Evolutionary conservation across 2,888 invertebrate species (phyloP).

Genomic region (Rhynchonema sp.): DNA sequence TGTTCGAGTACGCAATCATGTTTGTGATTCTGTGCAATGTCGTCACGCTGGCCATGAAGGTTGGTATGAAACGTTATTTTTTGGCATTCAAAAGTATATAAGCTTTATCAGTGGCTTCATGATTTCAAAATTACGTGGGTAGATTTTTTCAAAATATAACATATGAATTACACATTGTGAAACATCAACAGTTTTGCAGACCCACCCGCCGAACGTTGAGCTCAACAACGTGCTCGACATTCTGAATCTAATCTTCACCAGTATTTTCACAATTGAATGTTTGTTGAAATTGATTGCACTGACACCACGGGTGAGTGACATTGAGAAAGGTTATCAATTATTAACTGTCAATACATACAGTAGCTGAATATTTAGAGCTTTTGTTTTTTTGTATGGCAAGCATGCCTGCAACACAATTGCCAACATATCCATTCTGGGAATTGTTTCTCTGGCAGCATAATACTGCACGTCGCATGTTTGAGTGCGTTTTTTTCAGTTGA

Average conservation of each 20-base stretch:
- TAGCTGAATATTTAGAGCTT: too few species aligned
- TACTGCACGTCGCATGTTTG: too few species aligned
- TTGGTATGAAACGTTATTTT: too few species aligned
- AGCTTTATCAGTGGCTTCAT: background rate
- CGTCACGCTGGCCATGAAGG: slow-evolving; percentile 78
- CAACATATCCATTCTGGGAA: too few species aligned
- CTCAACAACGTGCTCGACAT: slow-evolving; percentile 54
- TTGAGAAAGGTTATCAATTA: too few species aligned
- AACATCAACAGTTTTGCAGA: slow-evolving; percentile 5
- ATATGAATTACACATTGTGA: background rate
- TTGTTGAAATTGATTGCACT: slow-evolving; percentile 93
- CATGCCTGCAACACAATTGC: too few species aligned
- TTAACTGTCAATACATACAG: too few species aligned
- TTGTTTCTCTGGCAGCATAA: too few species aligned
- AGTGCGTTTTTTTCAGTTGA: too few species aligned
- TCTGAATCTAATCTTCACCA: slow-evolving; percentile 92
- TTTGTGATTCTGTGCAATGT: slow-evolving; percentile 89
- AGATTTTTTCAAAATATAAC: background rate
- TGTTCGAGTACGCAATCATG: slow-evolving; percentile 92
- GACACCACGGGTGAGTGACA: slow-evolving; percentile 67
- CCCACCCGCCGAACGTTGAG: slow-evolving; percentile 5
- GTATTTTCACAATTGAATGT: slow-evolving; percentile 90
- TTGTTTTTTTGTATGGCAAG: too few species aligned
- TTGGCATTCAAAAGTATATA: too few species aligned
- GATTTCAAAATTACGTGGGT: slow-evolving; percentile 8